Evolutionary conservation across 2,113 vertebrate genomes (phyloP).

Genomic region (Stomatorhinus ivindoensis): DNA sequence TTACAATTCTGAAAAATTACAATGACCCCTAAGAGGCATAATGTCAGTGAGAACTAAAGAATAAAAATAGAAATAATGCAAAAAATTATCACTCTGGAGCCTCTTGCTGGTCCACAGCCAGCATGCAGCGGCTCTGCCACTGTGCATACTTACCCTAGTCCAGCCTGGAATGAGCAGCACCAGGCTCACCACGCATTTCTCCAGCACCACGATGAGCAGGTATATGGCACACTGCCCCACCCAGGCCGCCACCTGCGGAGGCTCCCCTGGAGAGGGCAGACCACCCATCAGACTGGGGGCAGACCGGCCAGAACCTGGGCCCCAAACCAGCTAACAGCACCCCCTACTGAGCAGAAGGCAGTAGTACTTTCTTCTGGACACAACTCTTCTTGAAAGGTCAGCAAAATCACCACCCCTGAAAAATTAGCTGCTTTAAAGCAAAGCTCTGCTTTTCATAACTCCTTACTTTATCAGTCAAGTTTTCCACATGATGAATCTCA

Average conservation of each 20-base stretch:
- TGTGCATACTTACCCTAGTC: slow-evolving; percentile 55
- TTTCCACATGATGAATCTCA: background rate
- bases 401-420: background rate
- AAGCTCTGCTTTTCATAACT: background rate
- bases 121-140: background rate
- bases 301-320: background rate
- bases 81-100: background rate
- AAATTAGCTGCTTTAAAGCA: background rate
- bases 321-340: background rate
- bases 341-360: background rate
- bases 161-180: slow-evolving; percentile 63
- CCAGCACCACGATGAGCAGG: slow-evolving; percentile 66
- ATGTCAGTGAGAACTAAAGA: background rate
- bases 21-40: background rate
- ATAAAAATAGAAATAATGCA: background rate
- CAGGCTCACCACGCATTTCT: slow-evolving; percentile 61
- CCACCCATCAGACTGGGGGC: background rate
- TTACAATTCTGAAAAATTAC: background rate
- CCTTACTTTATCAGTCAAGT: background rate
- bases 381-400: background rate
- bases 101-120: background rate
- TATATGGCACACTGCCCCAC: slow-evolving; percentile 62
- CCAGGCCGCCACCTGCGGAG: slow-evolving; percentile 60
- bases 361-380: background rate
- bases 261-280: slow-evolving; percentile 48